phyloP scores from a whole-genome alignment of 2,888 invertebrate species.

The Ypsolopha sequella region DNA sequence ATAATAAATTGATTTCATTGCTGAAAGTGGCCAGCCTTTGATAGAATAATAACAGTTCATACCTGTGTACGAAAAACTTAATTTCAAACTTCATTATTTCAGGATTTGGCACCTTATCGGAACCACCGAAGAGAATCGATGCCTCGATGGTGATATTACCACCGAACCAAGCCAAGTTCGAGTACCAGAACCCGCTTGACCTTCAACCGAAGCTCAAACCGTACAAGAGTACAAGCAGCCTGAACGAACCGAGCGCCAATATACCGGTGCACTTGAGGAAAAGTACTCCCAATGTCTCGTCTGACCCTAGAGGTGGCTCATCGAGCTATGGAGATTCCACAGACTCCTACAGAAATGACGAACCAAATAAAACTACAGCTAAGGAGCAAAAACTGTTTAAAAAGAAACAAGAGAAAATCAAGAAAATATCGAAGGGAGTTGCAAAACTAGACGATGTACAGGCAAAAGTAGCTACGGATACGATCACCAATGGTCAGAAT shows the following conservation, averaged over 20 bases:
- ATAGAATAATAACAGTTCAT: too few species aligned
- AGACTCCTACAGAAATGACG: neutral
- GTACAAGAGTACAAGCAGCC: conserved; percentile 35
- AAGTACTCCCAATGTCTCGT: conserved; percentile 32
- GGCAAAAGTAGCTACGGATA: too few species aligned
- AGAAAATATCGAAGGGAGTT: conserved; percentile 9
- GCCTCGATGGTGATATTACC: conserved; percentile 31
- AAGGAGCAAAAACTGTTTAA: neutral
- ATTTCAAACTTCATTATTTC: conserved; percentile 12
- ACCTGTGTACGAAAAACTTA: neutral
- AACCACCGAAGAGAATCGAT: conserved; percentile 24
- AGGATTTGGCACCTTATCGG: conserved; percentile 23
- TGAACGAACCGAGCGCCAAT: conserved; percentile 12
- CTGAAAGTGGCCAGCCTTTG: too few species aligned
- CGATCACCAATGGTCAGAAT: too few species aligned
- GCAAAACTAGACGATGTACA: too few species aligned
- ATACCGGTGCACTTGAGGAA: conserved; percentile 17
- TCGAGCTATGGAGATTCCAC: conserved; percentile 5
- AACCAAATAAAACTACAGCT: neutral
- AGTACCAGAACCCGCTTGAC: too few species aligned
- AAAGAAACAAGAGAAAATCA: conserved; percentile 7
- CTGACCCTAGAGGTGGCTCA: conserved; percentile 25
- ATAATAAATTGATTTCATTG: too few species aligned
- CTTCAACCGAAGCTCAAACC: conserved; percentile 4
- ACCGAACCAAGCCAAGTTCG: conserved; percentile 5